Conservation (phyloP, 1,140 invertebrate genomes). For the Luehdorfia chinensis region DNA sequence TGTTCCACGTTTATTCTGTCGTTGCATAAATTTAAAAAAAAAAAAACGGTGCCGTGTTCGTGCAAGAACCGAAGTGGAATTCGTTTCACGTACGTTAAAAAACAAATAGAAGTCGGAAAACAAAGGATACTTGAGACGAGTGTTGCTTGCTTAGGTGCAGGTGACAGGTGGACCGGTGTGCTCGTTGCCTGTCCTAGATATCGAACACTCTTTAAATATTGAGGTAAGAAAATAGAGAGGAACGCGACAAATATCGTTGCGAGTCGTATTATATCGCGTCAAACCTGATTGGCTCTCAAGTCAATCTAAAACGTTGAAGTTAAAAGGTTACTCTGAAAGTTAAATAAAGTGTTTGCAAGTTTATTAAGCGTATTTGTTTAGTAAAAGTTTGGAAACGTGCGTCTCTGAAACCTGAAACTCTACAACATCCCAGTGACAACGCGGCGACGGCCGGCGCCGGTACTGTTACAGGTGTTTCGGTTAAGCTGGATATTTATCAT, state of each 20-base stretch:
- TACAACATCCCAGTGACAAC: constrained; percentile 39
- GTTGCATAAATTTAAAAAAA: too few relatives aligned
- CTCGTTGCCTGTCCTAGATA: constrained; percentile 37
- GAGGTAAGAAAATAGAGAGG: constrained; percentile 36
- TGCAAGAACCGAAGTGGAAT: constrained; percentile 43
- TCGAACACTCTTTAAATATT: constrained; percentile 28
- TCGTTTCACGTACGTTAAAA: constrained; percentile 50
- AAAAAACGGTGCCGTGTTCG: not conserved
- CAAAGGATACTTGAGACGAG: constrained; percentile 55
- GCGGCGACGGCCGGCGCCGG: constrained; percentile 55
- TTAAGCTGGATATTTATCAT: too few relatives aligned
- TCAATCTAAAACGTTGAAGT: too few relatives aligned
- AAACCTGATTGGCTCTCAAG: constrained; percentile 20
- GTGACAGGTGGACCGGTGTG: constrained; percentile 46
- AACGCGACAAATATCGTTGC: too few relatives aligned
- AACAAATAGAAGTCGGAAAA: constrained; percentile 61
- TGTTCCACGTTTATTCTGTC: constrained; percentile 26
- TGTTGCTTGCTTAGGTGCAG: constrained; percentile 64
- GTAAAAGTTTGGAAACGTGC: constrained; percentile 38
- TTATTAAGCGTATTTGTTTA: not conserved
- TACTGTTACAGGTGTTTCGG: constrained; percentile 26
- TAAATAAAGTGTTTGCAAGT: too few relatives aligned
- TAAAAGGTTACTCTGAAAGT: not conserved
- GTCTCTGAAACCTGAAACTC: constrained; percentile 17
- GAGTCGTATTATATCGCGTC: constrained; percentile 15